phyloP scores from a whole-genome alignment of 2,888 invertebrate species.

The Hanleya hanleyi region DNA sequence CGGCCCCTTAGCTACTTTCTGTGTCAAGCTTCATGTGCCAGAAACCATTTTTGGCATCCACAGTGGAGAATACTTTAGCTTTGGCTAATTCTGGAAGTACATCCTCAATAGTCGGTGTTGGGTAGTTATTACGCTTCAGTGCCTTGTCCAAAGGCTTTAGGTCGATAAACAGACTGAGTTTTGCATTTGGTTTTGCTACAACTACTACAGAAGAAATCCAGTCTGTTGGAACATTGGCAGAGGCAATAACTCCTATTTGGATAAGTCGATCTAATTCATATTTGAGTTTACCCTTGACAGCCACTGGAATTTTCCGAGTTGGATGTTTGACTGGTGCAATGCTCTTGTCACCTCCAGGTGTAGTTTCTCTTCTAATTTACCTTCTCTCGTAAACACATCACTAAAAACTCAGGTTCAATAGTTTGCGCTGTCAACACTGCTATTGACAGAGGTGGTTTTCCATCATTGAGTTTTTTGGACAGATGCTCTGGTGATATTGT shows the following conservation, averaged over 20 bases:
- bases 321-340: background rate
- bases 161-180: conserved; percentile 31
- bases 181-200: conserved; percentile 14
- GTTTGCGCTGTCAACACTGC: background rate
- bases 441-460: no score
- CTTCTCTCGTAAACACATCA: background rate
- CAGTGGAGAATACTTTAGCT: conserved; percentile 13
- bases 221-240: conserved; percentile 27
- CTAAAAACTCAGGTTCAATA: background rate
- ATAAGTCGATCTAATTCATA: background rate
- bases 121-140: conserved; percentile 18
- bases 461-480: no score
- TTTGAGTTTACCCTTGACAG: background rate
- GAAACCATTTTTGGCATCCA: conserved; percentile 28
- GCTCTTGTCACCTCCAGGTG: background rate
- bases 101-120: conserved; percentile 18
- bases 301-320: background rate
- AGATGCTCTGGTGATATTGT: no score
- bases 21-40: conserved; percentile 30
- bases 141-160: conserved; percentile 33
- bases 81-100: conserved; percentile 16
- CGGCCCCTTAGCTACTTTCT: no score
- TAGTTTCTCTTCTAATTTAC: background rate
- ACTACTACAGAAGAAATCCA: conserved; percentile 36
- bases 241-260: conserved; percentile 10